Conservation (phyloP, 2,888 invertebrate genomes). For the Argynnis bischoffii region DNA sequence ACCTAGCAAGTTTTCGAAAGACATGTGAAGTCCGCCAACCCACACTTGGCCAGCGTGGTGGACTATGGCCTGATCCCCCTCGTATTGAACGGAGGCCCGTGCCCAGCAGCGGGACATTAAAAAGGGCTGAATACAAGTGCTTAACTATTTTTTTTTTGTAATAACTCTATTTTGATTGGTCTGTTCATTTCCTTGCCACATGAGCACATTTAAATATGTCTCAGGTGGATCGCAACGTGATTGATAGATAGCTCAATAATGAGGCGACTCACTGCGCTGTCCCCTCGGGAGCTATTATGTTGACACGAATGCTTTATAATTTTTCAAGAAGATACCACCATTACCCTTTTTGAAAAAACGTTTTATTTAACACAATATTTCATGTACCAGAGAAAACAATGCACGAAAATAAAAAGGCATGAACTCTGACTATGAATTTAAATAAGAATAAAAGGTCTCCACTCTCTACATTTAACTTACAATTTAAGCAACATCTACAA, state of each 20-base stretch:
- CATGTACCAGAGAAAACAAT: background rate
- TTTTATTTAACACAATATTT: background rate
- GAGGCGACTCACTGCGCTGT: conserved; percentile 25
- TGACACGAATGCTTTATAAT: conserved; percentile 12
- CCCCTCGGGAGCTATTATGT: conserved; percentile 17
- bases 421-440: background rate
- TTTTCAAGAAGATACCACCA: background rate
- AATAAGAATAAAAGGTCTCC: background rate
- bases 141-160: background rate
- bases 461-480: conserved; percentile 9
- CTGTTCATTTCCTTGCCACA: conserved; percentile 2
- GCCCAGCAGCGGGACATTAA: too few species aligned
- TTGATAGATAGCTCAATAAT: conserved; percentile 59
- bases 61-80: too few species aligned
- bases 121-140: too few species aligned
- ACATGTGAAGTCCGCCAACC: too few species aligned
- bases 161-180: conserved; percentile 6
- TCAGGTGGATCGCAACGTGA: conserved; percentile 46
- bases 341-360: background rate
- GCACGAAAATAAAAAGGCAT: background rate
- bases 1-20: too few species aligned
- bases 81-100: too few species aligned
- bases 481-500: conserved; percentile 27
- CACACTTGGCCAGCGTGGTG: too few species aligned
- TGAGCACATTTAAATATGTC: conserved; percentile 26